Conservation (phyloP, 2,797 vertebrate species). For the Cryptoblepharus egeriae region DNA sequence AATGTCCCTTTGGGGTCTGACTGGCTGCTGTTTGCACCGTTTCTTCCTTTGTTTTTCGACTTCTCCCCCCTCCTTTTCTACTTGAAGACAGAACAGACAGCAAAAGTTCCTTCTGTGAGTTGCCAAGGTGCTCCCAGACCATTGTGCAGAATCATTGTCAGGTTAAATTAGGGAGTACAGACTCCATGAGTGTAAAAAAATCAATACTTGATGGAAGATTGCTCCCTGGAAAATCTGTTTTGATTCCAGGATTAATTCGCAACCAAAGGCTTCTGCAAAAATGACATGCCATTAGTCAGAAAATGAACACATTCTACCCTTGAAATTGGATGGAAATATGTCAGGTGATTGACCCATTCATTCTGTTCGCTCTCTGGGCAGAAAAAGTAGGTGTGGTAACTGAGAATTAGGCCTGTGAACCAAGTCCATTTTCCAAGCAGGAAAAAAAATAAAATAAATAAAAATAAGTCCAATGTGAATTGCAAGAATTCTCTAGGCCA, state of each 20-base stretch:
- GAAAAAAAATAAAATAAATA: conserved; percentile 58
- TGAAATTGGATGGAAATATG: conserved; percentile 99
- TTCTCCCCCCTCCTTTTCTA: conserved; percentile 49
- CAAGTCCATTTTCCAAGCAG: conserved; percentile 86
- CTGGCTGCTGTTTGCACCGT: conserved; percentile 56
- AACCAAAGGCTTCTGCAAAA: conserved; percentile 98
- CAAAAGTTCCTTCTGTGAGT: conserved; percentile 93
- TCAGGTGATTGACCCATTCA: conserved; percentile 97
- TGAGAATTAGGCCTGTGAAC: conserved; percentile 83
- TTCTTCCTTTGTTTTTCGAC: conserved; percentile 54
- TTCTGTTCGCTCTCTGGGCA: conserved; percentile 89
- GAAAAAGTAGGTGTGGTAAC: conserved; percentile 87
- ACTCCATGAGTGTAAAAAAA: conserved; percentile 99
- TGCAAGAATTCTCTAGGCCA: conserved; percentile 90
- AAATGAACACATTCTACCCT: conserved; percentile 99
- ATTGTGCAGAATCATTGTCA: conserved; percentile 99
- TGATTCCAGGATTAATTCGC: conserved; percentile 99
- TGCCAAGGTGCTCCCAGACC: conserved; percentile 98
- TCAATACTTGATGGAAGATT: conserved; percentile 99
- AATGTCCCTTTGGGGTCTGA: conserved; percentile 66
- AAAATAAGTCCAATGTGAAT: conserved; percentile 83
- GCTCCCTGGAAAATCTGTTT: conserved; percentile 99
- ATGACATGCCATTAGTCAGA: conserved; percentile 99
- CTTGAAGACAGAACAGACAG: conserved; percentile 83
- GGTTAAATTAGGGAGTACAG: conserved; percentile 99